Evolutionary conservation across 2,888 invertebrate genomes (phyloP).

Genomic region (Seira musarum): DNA sequence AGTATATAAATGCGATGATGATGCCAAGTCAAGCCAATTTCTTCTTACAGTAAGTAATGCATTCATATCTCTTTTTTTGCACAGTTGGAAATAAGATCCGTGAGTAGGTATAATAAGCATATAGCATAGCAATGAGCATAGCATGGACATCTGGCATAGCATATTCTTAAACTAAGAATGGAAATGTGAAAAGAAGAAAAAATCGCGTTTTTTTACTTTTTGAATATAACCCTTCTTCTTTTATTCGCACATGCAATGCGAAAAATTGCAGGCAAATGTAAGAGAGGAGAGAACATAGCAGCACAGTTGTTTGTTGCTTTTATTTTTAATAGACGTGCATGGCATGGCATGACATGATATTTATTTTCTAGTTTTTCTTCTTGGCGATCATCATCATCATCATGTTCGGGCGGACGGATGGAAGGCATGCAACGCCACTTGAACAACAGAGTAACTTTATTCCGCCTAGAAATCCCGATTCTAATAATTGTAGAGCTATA

Average conservation of each 20-base stretch:
- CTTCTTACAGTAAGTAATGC: too few species aligned
- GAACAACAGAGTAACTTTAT: not conserved
- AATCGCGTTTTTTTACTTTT: conserved; percentile 6
- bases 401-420: not conserved
- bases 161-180: not conserved
- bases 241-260: conserved; percentile 1
- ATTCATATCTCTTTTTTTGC: too few species aligned
- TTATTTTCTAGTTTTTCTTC: conserved; percentile 10
- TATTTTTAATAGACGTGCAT: conserved; percentile 9
- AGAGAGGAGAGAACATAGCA: not conserved
- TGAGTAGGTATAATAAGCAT: too few species aligned
- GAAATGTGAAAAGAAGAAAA: not conserved
- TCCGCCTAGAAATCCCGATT: not conserved
- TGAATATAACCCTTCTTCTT: not conserved
- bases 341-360: conserved; percentile 7
- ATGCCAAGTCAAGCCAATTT: too few species aligned
- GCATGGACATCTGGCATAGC: not conserved
- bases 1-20: too few species aligned
- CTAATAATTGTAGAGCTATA: not conserved
- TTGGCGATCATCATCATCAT: not conserved
- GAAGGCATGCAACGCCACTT: not conserved
- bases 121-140: too few species aligned
- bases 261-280: conserved; percentile 1
- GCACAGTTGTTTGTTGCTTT: conserved; percentile 10
- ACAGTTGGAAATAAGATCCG: too few species aligned